Evolutionary conservation across 2,113 vertebrate species (phyloP), one percentile per base, ranked within the genome.

Genomic region (Grallaria varia): DNA sequence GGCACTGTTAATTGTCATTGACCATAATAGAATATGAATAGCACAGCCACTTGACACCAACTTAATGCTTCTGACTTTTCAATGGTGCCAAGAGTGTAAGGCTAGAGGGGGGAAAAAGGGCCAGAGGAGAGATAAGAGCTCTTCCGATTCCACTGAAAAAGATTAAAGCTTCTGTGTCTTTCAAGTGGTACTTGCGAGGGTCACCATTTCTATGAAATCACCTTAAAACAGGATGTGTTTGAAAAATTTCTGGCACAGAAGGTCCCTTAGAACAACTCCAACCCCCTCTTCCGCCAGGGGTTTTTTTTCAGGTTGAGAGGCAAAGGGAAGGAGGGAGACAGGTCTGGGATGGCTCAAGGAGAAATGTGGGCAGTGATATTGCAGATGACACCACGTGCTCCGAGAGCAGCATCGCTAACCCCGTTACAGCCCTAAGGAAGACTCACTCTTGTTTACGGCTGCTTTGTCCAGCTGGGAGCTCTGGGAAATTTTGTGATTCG

Each of bases 1-100:
- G 98, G 97, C 96, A 96, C 95, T 97, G 97, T 98, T 98, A 98
- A 98, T 98, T 98, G 98, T 98, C 98, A 98, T 98, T 98, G 98
- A 98, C 98, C 98, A 97, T 98, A 98, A 97, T 97, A 98, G 98
- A 99, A 98, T 98, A 98, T 98, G 98, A 98, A 98, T 96, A 98
- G 98, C 97, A 96, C 97, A 95, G 96, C 98, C 97, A 97, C 98
- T 98, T 97, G 98, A 98, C 97, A 98, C 98, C 97, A 95, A 66
- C 98, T 97, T 98, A 98, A 98, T 98, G 98, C 97, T 98, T 95
- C 97, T 97, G 98, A 98, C 98, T 98, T 97, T 97, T 98, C 98
- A 92, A 20, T 89, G 66, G 89, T 95, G 96, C 96, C 94, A 81
- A 23, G 89, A 88, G 90, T 96, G 87, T 95, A 91, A 96, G 96